Percentiles rank a stretch among this genome's conserved stretches.
Evolutionary conservation across 2,113 vertebrate species (phyloP).

Genomic region (Narcine bancroftii): DNA sequence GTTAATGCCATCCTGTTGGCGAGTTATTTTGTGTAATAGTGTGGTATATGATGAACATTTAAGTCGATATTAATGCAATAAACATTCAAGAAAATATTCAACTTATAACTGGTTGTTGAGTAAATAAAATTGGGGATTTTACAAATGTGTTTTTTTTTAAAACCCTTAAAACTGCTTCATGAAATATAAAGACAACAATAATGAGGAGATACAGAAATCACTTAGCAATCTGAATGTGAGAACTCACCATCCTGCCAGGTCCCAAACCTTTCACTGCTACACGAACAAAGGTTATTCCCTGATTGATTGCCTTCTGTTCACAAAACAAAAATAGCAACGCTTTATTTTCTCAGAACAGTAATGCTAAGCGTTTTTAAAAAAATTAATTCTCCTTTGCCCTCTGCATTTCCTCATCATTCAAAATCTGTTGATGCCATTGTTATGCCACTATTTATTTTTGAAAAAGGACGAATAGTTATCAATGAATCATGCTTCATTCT

Average conservation of each 20-base stretch:
- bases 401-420: background rate
- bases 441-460: background rate
- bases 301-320: slow-evolving; percentile 72
- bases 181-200: background rate
- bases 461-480: too few species aligned
- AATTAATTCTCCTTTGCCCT: too few species aligned
- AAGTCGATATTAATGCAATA: too few species aligned
- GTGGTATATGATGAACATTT: background rate
- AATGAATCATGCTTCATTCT: background rate
- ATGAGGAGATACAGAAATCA: background rate
- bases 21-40: background rate
- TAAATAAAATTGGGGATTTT: background rate
- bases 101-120: background rate
- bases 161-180: background rate
- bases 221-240: background rate
- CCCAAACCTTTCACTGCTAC: slow-evolving; percentile 87
- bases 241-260: slow-evolving; percentile 77
- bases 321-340: slow-evolving; percentile 37
- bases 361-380: background rate
- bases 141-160: background rate
- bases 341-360: slow-evolving; percentile 9
- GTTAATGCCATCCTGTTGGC: too few species aligned
- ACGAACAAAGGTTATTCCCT: slow-evolving; percentile 72
- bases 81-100: background rate
- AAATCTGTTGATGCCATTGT: background rate